phyloP scores from a whole-genome alignment of 2,797 vertebrate genomes.

The Gadopsis bispinosus region DNA sequence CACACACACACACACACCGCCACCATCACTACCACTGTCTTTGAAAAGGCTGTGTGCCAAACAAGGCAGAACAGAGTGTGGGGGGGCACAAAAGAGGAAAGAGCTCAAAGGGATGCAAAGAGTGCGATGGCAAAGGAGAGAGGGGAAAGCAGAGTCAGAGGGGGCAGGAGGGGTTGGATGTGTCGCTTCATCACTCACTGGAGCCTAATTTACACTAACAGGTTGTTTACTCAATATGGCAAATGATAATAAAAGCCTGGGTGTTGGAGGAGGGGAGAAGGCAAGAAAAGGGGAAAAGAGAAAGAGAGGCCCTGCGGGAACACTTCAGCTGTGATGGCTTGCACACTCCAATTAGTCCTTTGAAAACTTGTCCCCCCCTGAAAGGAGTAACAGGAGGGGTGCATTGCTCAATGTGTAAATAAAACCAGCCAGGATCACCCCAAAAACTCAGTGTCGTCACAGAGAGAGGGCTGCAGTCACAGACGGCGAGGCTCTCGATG shows the following conservation, averaged over 20 bases:
- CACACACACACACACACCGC: conserved; percentile 24
- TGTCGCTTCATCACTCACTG: conserved; percentile 83
- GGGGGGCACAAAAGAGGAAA: conserved; percentile 79
- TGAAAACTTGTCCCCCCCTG: conserved; percentile 74
- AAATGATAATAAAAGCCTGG: conserved; percentile 81
- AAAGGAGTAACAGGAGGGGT: conserved; percentile 56
- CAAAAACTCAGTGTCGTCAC: conserved; percentile 54
- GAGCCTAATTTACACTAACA: conserved; percentile 85
- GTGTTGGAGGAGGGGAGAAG: conserved; percentile 73
- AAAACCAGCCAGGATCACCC: conserved; percentile 64
- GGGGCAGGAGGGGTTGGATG: conserved; percentile 65
- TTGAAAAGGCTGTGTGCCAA: conserved; percentile 79
- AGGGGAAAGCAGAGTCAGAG: conserved; percentile 48
- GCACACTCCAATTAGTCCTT: conserved; percentile 86
- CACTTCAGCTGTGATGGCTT: conserved; percentile 81
- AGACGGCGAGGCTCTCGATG: not conserved
- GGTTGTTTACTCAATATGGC: conserved; percentile 83
- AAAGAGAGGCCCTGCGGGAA: conserved; percentile 78
- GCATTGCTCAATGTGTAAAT: conserved; percentile 61
- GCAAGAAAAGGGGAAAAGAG: conserved; percentile 54
- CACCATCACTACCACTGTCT: conserved; percentile 66
- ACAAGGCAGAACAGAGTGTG: conserved; percentile 76
- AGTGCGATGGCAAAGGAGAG: conserved; percentile 53
- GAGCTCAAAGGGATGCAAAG: conserved; percentile 78
- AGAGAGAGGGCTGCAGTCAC: conserved; percentile 29